Conservation (phyloP, 2,888 invertebrate genomes). For the Bellardia pandia region DNA sequence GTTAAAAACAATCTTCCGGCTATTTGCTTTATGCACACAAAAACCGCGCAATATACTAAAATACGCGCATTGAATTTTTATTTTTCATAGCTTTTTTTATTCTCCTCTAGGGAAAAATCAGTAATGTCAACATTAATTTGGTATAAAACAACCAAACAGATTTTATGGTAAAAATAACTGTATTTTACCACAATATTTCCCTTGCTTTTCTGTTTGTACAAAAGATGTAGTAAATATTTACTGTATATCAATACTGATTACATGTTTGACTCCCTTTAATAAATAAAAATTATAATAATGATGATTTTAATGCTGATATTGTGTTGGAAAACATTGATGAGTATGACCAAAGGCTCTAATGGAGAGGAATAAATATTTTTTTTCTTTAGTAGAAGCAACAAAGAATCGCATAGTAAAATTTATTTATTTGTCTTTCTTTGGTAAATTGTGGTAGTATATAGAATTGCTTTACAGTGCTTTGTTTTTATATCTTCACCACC, state of each 20-base stretch:
- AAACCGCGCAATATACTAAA: not conserved
- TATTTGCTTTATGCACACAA: conserved; percentile 30
- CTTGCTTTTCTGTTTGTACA: conserved; percentile 17
- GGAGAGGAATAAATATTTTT: not conserved
- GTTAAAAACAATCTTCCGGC: conserved; percentile 35
- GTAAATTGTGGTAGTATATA: too few relatives aligned
- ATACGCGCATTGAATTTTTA: conserved; percentile 33
- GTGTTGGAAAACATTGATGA: not conserved
- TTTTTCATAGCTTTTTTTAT: conserved; percentile 1
- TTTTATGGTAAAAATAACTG: not conserved
- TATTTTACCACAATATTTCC: conserved; percentile 53
- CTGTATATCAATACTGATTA: conserved; percentile 58
- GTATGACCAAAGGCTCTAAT: conserved; percentile 13
- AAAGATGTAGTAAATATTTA: conserved; percentile 49
- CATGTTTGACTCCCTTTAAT: conserved; percentile 7
- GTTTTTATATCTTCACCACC: too few relatives aligned
- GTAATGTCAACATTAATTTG: conserved; percentile 60
- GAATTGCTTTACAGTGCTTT: too few relatives aligned
- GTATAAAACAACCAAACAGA: conserved; percentile 18
- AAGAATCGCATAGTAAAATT: too few relatives aligned
- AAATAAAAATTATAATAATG: conserved; percentile 41
- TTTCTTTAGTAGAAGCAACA: too few relatives aligned
- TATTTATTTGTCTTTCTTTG: too few relatives aligned
- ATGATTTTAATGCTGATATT: not conserved
- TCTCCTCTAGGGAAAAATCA: conserved; percentile 55